Evolutionary conservation across 2,113 vertebrate genomes (phyloP).

Genomic region (Helogale parvula): DNA sequence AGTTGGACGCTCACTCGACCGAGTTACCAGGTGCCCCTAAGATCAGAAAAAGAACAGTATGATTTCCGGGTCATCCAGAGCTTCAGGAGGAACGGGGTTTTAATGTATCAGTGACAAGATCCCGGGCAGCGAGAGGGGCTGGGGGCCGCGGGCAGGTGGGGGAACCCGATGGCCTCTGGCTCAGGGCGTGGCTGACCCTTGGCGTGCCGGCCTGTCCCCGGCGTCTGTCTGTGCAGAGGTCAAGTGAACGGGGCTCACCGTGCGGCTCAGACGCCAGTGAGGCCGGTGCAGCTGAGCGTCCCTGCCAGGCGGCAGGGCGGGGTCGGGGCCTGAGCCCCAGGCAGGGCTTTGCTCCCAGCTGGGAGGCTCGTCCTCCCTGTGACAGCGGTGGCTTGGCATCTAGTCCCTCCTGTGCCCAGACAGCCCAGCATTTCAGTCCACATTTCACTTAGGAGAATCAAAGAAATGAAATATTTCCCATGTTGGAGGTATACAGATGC

Average conservation of each 20-base stretch:
- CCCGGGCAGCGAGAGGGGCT: fast-evolving
- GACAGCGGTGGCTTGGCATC: neutral
- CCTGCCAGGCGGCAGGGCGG: neutral
- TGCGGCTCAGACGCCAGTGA: too few relatives aligned
- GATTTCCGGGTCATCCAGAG: neutral
- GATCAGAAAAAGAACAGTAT: neutral
- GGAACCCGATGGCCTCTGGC: neutral
- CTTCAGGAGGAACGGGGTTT: neutral
- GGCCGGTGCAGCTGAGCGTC: fast-evolving
- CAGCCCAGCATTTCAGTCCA: too few relatives aligned
- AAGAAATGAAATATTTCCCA: neutral
- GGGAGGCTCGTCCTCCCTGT: fast-evolving
- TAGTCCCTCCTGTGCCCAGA: neutral
- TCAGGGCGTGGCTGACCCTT: neutral
- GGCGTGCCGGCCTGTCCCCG: neutral
- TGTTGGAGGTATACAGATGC: neutral
- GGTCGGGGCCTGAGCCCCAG: neutral
- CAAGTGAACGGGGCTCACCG: fast-evolving
- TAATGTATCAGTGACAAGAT: neutral
- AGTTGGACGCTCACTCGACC: too few relatives aligned
- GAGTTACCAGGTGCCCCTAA: neutral
- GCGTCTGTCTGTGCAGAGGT: neutral
- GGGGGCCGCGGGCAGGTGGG: fast-evolving
- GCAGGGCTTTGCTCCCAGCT: neutral
- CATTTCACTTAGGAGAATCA: neutral